Base-by-base conservation (phyloP, 2,888 invertebrate genomes). In the Strigamia crassipes region DNA sequence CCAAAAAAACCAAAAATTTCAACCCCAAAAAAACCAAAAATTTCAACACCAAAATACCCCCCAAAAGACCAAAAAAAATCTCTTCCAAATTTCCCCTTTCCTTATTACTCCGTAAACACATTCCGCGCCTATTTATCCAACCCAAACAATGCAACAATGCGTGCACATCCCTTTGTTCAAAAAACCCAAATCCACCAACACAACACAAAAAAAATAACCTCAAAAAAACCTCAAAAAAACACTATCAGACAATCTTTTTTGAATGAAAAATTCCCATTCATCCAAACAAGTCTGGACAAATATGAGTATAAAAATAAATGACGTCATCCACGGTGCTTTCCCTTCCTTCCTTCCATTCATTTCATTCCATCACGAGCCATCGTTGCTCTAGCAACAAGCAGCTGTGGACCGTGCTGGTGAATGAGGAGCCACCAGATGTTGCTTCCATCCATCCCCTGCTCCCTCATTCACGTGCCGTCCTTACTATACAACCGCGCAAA, bases 291-390 rank as follows among this genome's bases (percentile, higher is more conserved):
- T 61, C 61, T 61, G 21, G 61, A 61, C 61, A 61, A 61, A 61
- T 61, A 61, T 61, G 21, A 18, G 61, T 21, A 18, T 21, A 61
- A 61, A 61, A 61, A 61, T 61, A 61, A 21, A 61, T 61, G 61
- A 61, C 61, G 61, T 61, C 61, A 61, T 6, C 6, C 18, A 61
- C 61, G 61, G 61, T 61, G 61, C 61, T 61, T 61, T 61, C 61
- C 56, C 56, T 56, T 61, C 61, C 61, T 61, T 21, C 56, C 56
- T 56, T 61, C 61, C 61, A 18, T 61, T 61, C 61, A 18, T 21
- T 61, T 61, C 61, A 61, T 61, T 61, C 61, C 61, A 61, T 61
- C 61, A 61, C 61, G 61, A 61, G 61, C 61, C 61, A 61, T 61
- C 61, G 61, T 61, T 61, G 61, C 61, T 61, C 21, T 61, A 46